These are phyloP conservation scores for Hippopotamus amphibius DNA, from an alignment of 2,113 vertebrate genomes.

Conservation along the genomic window DNA sequence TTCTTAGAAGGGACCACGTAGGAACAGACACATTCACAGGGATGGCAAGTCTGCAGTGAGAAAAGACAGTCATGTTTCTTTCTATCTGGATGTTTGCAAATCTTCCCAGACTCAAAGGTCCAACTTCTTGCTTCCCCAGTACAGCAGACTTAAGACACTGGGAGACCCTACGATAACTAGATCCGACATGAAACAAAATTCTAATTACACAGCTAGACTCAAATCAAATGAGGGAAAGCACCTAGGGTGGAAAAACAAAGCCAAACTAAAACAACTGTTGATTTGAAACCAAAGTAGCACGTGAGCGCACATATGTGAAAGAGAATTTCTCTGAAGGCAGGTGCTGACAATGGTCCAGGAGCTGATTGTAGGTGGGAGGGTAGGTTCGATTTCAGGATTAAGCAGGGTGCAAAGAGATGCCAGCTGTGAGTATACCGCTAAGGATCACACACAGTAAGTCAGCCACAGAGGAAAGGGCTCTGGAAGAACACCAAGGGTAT, in stretches of 20 bases:
- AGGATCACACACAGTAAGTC: not conserved
- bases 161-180: not conserved
- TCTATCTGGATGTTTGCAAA: not conserved
- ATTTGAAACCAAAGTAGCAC: slow-evolving; percentile 11
- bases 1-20: not conserved
- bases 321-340: not conserved
- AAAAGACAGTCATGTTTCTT: not conserved
- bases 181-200: not conserved
- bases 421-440: not conserved
- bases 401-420: not conserved
- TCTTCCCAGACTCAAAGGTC: not conserved
- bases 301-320: not conserved
- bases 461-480: not conserved
- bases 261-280: not conserved
- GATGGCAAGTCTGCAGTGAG: not conserved
- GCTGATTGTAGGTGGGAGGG: not conserved
- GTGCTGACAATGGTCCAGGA: not conserved
- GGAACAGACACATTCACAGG: not conserved
- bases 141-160: not conserved
- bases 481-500: not conserved
- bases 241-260: not conserved
- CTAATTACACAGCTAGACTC: not conserved
- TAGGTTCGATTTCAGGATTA: not conserved
- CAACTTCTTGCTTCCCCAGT: not conserved
- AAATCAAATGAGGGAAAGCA: not conserved